phyloP scores from a whole-genome alignment of 2,888 invertebrate species.

The Parnassius apollo region DNA sequence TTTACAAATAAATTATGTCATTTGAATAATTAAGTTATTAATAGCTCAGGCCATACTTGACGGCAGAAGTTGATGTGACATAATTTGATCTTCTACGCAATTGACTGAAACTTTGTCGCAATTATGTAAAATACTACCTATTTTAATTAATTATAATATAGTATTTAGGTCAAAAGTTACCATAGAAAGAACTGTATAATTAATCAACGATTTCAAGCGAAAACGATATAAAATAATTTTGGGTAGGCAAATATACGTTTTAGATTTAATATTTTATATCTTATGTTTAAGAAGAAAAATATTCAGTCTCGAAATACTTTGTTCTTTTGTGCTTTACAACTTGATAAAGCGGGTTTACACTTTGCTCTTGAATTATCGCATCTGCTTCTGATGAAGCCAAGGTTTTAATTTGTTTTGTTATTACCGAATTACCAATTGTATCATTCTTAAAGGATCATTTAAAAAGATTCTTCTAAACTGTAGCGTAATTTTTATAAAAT shows the following conservation, averaged over 20 bases:
- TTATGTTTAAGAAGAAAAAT: conserved; percentile 56
- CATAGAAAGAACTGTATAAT: conserved; percentile 67
- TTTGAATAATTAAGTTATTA: background rate
- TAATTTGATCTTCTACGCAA: conserved; percentile 27
- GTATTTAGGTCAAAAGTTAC: conserved; percentile 66
- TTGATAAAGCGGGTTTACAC: background rate
- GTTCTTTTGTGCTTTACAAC: background rate
- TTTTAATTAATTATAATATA: conserved; percentile 44
- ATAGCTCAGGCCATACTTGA: background rate
- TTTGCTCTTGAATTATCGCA: conserved; percentile 6
- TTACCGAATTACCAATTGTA: conserved; percentile 1
- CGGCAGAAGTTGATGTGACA: background rate
- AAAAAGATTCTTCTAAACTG: too few relatives aligned
- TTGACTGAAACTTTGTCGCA: conserved; percentile 35
- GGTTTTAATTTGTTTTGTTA: conserved; percentile 1
- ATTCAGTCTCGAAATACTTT: background rate
- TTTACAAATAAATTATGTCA: background rate
- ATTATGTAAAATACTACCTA: conserved; percentile 41
- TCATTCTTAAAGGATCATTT: too few relatives aligned
- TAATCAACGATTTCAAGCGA: conserved; percentile 39
- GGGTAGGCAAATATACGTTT: conserved; percentile 22
- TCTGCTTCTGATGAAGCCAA: conserved; percentile 1
- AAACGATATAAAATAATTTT: conserved; percentile 33
- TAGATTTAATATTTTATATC: conserved; percentile 39
- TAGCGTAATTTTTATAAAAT: too few relatives aligned